Evolutionary conservation across 2,113 vertebrate species (phyloP).

Genomic region (Jaculus jaculus): DNA sequence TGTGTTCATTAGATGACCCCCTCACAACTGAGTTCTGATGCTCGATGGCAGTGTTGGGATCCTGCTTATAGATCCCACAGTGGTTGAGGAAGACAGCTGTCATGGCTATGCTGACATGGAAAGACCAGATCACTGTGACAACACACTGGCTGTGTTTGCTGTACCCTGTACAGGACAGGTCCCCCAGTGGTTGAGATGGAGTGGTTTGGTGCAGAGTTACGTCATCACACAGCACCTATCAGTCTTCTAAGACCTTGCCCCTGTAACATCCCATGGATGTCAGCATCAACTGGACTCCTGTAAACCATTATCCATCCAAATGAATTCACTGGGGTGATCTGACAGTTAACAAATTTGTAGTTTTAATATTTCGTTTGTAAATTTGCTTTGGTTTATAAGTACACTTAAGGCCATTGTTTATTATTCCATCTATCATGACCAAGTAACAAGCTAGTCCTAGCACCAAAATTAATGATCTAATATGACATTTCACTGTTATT

Average conservation of each 20-base stretch:
- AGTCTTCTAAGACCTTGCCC: background rate
- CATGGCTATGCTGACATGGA: background rate
- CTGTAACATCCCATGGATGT: background rate
- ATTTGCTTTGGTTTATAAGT: constrained; percentile 41
- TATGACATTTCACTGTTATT: background rate
- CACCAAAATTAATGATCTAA: constrained; percentile 32
- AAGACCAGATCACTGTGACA: background rate
- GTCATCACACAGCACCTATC: background rate
- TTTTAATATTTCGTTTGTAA: constrained; percentile 15
- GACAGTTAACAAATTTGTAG: background rate
- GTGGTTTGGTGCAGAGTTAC: background rate
- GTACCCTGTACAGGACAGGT: background rate
- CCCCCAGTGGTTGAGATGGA: background rate
- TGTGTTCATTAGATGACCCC: background rate
- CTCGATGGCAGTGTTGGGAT: background rate
- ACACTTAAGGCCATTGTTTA: background rate
- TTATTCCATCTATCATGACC: background rate
- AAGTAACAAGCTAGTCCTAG: background rate
- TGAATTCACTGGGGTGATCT: background rate
- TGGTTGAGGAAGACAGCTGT: background rate
- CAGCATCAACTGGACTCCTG: background rate
- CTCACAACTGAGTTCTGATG: background rate
- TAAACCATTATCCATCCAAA: background rate
- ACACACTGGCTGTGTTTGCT: accelerated
- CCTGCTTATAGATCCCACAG: background rate